Base-by-base conservation (phyloP, 2,797 vertebrate species). In the Hoplostethus atlanticus region DNA sequence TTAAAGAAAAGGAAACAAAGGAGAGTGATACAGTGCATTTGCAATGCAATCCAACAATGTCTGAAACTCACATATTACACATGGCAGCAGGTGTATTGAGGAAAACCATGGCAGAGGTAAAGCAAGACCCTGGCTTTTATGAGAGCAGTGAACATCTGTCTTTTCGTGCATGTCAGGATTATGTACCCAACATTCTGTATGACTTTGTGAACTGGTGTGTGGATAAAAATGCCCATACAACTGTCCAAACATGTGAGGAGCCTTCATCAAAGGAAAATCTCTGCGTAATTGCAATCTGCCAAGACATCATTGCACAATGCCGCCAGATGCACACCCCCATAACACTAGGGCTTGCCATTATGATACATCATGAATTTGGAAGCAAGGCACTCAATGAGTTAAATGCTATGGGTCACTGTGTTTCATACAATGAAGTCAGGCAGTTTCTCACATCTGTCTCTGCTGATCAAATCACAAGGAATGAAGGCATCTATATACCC, bases 321-420 rank as follows among this genome's bases (percentile, higher is more conserved):
- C n/a, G 54, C 31, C 54, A 50, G 3, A 59, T 58, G 25, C 66
- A 48, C 16, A 68, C 55, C 6, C 66, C 66, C 16, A 68, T 68
- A 28, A 59, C 66, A 68, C 54, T 68, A 25, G 54, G 66, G 17
- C 55, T 31, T 31, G 31, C 31, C 31, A 31, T 31, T 31, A 31
- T 31, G 31, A 31, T 31, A 31, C 31, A 31, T 31, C 31, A 31
- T 31, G 31, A 31, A 28, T 58, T 68, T 68, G 66, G 66, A 6
- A 68, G 66, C 31, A 68, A 68, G 21, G 30, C 66, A 47, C 55
- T 68, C 7, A 68, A 68, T 36, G 28, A 68, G 42, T 42, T 68
- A 7, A 58, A 30, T 68, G 66, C 66, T 47, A 50, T 68, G 54
- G 66, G 66, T 10, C 66, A 68, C 50, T 71, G 57, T 71, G 68